Base-by-base conservation (phyloP, 2,888 invertebrate species). In the Latheticus oryzae region DNA sequence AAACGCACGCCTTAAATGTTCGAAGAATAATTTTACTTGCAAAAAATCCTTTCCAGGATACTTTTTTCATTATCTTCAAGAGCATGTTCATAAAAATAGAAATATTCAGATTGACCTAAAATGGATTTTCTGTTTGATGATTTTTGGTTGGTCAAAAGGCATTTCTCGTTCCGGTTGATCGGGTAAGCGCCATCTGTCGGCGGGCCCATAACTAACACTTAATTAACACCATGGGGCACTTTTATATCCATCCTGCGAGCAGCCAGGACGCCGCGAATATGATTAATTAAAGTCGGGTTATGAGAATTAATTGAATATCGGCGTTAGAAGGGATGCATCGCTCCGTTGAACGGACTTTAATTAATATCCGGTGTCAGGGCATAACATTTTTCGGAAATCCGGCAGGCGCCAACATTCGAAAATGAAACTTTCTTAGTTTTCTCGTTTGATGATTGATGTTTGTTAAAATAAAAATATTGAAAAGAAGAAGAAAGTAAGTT, bases 141-240 rank as follows among this genome's bases (percentile, higher is more conserved):
- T n/a, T n/a, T n/a, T n/a, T n/a, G n/a, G n/a, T n/a, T n/a, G n/a
- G n/a, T n/a, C n/a, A n/a, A n/a, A n/a, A n/a, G n/a, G n/a, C n/a
- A n/a, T n/a, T n/a, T n/a, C n/a, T n/a, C 28, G 28, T 9, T 5
- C 9, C 11, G 9, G 9, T 12, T 9, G 28, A n/a, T 28, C 33
- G 13, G 33, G 33, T 24, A 51, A 23, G 42, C 38, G 50, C 42
- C 42, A 42, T 52, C 40, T 52, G 52, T 52, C 52, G 40, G 8
- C 42, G 33, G 52, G 24, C 21, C 52, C 73, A 72, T 73, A 73
- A 73, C 73, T 73, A 73, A 72, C 73, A 67, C 72, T 73, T 73
- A 73, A 75, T 75, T 73, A 75, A 74, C 73, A 70, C 73, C 72
- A 70, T 68, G 72, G 73, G 73, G 73, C 67, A 70, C 68, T 74